Conservation (phyloP, 2,888 invertebrate genomes). For the Meganola albula region DNA sequence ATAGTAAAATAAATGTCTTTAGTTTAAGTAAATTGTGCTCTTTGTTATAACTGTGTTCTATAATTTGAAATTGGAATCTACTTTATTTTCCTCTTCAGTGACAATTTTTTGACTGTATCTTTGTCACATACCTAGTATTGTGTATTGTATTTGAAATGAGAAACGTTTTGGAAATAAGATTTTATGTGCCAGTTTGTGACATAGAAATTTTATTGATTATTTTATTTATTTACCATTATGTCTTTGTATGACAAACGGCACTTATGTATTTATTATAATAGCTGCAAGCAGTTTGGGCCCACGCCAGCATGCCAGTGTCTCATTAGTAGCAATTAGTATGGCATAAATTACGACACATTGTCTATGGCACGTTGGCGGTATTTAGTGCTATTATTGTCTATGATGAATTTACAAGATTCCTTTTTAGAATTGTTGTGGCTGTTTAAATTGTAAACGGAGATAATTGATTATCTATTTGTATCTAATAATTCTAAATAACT, state of each 20-base stretch:
- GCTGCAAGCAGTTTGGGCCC: constrained; percentile 36
- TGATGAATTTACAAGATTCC: constrained; percentile 22
- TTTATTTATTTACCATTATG: no score
- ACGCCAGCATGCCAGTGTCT: constrained; percentile 54
- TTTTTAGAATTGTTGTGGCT: background rate
- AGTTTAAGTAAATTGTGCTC: constrained; percentile 7
- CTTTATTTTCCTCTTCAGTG: no score
- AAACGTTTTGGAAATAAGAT: no score
- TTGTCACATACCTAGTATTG: no score
- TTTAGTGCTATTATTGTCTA: constrained; percentile 33
- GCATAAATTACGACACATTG: constrained; percentile 57
- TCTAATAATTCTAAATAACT: no score
- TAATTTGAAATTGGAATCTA: constrained; percentile 21
- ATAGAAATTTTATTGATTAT: no score
- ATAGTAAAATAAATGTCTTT: constrained; percentile 22
- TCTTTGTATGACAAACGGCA: constrained; percentile 21
- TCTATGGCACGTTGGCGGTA: constrained; percentile 36
- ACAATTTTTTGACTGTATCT: no score
- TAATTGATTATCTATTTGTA: no score
- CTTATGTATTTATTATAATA: constrained; percentile 11
- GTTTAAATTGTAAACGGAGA: no score
- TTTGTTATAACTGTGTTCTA: constrained; percentile 19
- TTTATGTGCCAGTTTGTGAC: no score
- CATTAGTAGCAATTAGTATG: constrained; percentile 66
- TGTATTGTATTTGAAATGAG: no score